A percentile compares a stretch with the other conserved stretches of the same genome.
Conservation (phyloP, 2,888 invertebrate species). For the Meteorus cinctellus region DNA sequence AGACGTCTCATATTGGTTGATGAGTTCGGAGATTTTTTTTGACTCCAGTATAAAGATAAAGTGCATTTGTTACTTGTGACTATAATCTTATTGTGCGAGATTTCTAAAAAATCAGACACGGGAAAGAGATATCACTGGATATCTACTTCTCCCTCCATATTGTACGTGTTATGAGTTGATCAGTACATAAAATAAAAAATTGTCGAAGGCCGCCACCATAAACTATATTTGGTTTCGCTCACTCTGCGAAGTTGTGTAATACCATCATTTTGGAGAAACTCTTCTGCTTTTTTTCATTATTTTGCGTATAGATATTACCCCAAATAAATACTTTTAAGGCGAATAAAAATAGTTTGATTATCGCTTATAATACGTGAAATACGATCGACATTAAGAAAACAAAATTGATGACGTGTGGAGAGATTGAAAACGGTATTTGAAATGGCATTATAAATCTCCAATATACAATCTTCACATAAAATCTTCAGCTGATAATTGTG, state of each 20-base stretch:
- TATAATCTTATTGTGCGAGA: conserved; percentile 35
- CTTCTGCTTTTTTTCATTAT: neutral
- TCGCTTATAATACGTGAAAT: conserved; percentile 48
- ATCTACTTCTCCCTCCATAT: neutral
- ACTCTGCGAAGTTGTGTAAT: neutral
- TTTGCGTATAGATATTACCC: neutral
- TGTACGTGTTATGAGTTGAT: neutral
- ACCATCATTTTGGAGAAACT: neutral
- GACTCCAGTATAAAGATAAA: conserved; percentile 7
- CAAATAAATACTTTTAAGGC: conserved; percentile 20
- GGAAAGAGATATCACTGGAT: conserved; percentile 27
- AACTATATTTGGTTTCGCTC: neutral
- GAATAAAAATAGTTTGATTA: conserved; percentile 23
- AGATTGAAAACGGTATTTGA: conserved; percentile 56
- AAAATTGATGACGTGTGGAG: conserved; percentile 47
- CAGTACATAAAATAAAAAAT: conserved; percentile 5
- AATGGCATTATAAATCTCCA: conserved; percentile 33
- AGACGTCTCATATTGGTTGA: conserved; percentile 14
- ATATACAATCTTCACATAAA: neutral
- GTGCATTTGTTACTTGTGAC: conserved; percentile 5
- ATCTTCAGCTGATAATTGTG: neutral
- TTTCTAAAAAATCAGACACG: neutral
- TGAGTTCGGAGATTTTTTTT: conserved; percentile 32
- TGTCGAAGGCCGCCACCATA: conserved; percentile 26
- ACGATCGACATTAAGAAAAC: neutral